Evolutionary conservation across 2,797 vertebrate genomes (phyloP).

Genomic region (Propithecus perrieri): DNA sequence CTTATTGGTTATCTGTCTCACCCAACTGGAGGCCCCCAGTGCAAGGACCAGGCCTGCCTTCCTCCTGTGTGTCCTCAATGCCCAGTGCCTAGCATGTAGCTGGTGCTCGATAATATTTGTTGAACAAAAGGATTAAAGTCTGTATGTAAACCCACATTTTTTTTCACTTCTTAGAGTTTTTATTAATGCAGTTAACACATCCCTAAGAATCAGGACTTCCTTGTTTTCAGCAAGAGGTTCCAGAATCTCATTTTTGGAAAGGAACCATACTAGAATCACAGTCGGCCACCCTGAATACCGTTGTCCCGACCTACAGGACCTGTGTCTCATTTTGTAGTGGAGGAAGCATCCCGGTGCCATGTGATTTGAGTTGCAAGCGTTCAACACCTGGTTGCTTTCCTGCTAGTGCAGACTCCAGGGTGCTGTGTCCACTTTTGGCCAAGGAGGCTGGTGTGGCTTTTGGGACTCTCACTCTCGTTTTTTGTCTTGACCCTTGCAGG

Average conservation of each 20-base stretch:
- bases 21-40: rapidly evolving
- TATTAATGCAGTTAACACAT: rapidly evolving
- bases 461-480: not conserved
- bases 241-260: not conserved
- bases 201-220: not conserved
- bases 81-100: not conserved
- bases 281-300: rapidly evolving
- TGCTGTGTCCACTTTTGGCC: not conserved
- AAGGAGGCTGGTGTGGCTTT: not conserved
- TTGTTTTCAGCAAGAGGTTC: not conserved
- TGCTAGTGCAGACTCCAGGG: not conserved
- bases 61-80: not conserved
- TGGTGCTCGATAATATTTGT: rapidly evolving
- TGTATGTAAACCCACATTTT: not conserved
- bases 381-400: not conserved
- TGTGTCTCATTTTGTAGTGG: rapidly evolving
- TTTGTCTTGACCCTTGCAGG: slow-evolving; percentile 81
- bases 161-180: not conserved
- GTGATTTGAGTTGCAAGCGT: rapidly evolving
- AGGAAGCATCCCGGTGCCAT: rapidly evolving
- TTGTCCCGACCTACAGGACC: rapidly evolving
- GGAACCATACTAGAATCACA: not conserved
- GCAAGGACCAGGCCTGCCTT: rapidly evolving
- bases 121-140: not conserved
- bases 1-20: not conserved